phyloP scores from a whole-genome alignment of 1,140 invertebrate species.

The Oryzaephilus surinamensis region DNA sequence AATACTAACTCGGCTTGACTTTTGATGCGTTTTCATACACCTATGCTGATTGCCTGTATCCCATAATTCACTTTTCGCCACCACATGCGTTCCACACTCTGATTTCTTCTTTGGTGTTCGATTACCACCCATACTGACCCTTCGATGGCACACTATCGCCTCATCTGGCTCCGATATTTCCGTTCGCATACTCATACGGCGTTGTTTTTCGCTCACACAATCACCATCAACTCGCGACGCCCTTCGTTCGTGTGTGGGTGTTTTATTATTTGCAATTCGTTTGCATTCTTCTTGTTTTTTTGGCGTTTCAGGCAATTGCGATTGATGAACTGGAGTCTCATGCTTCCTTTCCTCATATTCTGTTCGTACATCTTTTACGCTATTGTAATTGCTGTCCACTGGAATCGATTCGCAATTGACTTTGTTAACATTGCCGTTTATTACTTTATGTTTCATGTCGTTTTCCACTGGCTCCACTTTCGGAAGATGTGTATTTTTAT shows the following conservation, averaged over 20 bases:
- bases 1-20: constrained; percentile 24
- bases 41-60: constrained; percentile 33
- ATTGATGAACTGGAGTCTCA: constrained; percentile 9
- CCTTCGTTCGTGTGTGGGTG: constrained; percentile 21
- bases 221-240: constrained; percentile 1
- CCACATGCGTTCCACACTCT: constrained; percentile 32
- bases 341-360: no score
- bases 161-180: constrained; percentile 10
- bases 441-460: no score
- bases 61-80: constrained; percentile 35
- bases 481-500: constrained; percentile 6
- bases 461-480: constrained; percentile 4
- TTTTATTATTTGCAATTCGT: constrained; percentile 10
- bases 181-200: constrained; percentile 14
- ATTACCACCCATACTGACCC: constrained; percentile 24
- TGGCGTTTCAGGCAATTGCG: no score
- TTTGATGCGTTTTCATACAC: constrained; percentile 26
- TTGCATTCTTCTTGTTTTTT: constrained; percentile 9
- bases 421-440: no score
- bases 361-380: no score
- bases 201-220: constrained; percentile 13
- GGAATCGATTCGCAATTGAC: no score
- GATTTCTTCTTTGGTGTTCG: constrained; percentile 28
- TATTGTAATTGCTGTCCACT: constrained; percentile 22
- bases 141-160: constrained; percentile 18